A percentile compares a stretch with the other conserved stretches of the same genome.
Evolutionary conservation across 1,140 invertebrate genomes (phyloP).

Genomic region (Drosophila sulfurigaster): DNA sequence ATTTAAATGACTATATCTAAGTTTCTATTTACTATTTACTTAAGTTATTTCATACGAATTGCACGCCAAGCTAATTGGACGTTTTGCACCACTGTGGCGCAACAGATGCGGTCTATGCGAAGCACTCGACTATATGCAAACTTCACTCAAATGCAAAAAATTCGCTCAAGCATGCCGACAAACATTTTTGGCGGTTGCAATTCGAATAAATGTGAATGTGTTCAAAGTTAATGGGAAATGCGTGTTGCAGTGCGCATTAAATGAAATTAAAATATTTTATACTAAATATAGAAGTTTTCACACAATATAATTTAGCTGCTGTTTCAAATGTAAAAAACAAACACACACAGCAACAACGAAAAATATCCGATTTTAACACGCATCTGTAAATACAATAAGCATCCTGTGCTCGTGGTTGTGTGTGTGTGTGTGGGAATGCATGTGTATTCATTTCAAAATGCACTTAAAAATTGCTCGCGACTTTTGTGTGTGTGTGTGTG

Average conservation of each 20-base stretch:
- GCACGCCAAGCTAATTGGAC: neutral
- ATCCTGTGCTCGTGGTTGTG: constrained; percentile 14
- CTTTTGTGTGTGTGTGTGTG: constrained; percentile 14
- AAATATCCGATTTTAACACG: neutral
- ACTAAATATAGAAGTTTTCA: constrained; percentile 7
- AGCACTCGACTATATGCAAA: constrained; percentile 27
- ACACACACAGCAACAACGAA: constrained; percentile 3
- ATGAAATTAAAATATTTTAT: constrained; percentile 32
- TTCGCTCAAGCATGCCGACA: constrained; percentile 6
- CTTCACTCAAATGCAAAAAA: neutral
- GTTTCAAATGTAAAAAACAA: constrained; percentile 52
- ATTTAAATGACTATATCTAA: no score
- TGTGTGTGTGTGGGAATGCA: constrained; percentile 19
- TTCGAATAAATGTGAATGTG: constrained; percentile 34
- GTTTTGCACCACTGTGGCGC: constrained; percentile 43
- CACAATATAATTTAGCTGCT: no score
- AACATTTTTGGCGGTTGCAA: constrained; percentile 21
- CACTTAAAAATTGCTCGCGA: constrained; percentile 39
- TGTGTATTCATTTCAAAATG: constrained; percentile 41
- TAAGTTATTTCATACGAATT: no score
- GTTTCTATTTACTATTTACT: no score
- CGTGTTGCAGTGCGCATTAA: constrained; percentile 58
- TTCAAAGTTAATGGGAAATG: constrained; percentile 61
- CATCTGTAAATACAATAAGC: constrained; percentile 58
- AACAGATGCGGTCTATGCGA: constrained; percentile 22